These are phyloP conservation scores for Glaucopsyche alexis DNA, from an alignment of 2,888 invertebrate species.

Conservation along the genomic window DNA sequence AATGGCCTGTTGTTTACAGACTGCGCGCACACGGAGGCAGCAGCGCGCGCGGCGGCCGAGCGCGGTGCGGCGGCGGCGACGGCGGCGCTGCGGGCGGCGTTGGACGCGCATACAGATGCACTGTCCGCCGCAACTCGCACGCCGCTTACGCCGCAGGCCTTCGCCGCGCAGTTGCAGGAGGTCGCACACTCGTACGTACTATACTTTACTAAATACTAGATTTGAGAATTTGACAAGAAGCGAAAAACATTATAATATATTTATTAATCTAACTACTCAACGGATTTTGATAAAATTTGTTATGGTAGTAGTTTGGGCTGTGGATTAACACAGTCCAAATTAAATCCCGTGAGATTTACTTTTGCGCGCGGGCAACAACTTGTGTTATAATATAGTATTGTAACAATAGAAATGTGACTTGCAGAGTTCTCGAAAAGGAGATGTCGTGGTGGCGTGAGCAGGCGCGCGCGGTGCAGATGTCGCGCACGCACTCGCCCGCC, in stretches of 20 bases:
- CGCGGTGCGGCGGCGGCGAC: slow-evolving; percentile 55
- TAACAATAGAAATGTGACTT: not conserved
- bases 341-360: too few relatives aligned
- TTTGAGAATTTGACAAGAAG: not conserved
- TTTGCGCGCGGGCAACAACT: too few relatives aligned
- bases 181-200: slow-evolving; percentile 52
- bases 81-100: slow-evolving; percentile 53
- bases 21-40: slow-evolving; percentile 58
- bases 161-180: slow-evolving; percentile 52
- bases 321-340: too few relatives aligned
- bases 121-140: slow-evolving; percentile 46
- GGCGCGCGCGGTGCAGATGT: slow-evolving; percentile 56
- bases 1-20: not conserved
- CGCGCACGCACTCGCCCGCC: slow-evolving; percentile 69
- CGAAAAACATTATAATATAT: too few relatives aligned
- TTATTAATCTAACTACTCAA: too few relatives aligned
- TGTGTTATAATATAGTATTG: not conserved
- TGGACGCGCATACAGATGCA: slow-evolving; percentile 57
- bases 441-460: slow-evolving; percentile 68
- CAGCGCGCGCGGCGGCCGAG: slow-evolving; percentile 65
- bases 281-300: too few relatives aligned
- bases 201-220: not conserved
- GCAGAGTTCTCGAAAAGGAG: slow-evolving; percentile 69
- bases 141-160: slow-evolving; percentile 42
- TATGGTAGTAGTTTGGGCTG: too few relatives aligned